Conservation (phyloP, 2,113 vertebrate genomes). For the Ellobius talpinus region DNA sequence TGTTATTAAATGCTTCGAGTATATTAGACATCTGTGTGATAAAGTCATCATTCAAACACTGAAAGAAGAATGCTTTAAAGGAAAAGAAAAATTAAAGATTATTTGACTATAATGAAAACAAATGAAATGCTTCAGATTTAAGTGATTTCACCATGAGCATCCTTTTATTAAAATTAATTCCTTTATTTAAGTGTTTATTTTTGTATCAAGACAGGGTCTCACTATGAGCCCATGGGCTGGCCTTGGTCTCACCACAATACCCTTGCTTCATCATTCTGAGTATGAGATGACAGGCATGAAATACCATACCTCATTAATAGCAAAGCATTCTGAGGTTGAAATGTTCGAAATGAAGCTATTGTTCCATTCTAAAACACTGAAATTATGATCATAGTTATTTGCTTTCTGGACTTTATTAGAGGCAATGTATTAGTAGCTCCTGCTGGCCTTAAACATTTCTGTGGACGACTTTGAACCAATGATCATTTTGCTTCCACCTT, state of each 20-base stretch:
- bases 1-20: constrained; percentile 13
- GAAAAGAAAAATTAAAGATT: constrained; percentile 28
- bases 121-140: constrained; percentile 46
- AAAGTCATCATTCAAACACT: constrained; percentile 13
- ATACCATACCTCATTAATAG: not conserved
- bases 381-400: constrained; percentile 21
- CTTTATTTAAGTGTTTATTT: not conserved
- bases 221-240: not conserved
- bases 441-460: constrained; percentile 2
- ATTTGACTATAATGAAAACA: not conserved
- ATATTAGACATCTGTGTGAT: not conserved
- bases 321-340: constrained; percentile 11
- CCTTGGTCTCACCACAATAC: not conserved
- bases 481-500: not conserved
- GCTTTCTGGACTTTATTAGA: constrained; percentile 38
- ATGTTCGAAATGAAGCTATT: constrained; percentile 18
- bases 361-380: constrained; percentile 33
- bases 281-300: not conserved
- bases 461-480: not conserved
- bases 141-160: not conserved
- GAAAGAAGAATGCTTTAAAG: constrained; percentile 39
- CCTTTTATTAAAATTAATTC: not conserved
- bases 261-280: not conserved
- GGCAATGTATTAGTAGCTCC: not conserved
- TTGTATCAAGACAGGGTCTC: not conserved